Evolutionary conservation across 1,140 invertebrate genomes (phyloP).

Genomic region (Ericerus pela): DNA sequence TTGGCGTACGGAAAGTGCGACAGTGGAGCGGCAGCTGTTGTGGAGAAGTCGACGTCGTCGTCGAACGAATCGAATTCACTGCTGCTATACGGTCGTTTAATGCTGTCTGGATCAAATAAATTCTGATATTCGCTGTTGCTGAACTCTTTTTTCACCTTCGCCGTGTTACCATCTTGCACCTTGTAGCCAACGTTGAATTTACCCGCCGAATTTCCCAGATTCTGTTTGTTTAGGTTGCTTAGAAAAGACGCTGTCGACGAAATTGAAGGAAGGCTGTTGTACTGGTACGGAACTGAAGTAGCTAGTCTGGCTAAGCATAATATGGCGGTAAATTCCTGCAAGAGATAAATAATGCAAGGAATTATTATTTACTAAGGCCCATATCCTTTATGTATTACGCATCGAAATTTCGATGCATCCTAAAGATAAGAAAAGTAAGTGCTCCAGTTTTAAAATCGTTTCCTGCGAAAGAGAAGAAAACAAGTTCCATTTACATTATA

Average conservation of each 20-base stretch:
- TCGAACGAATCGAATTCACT: background rate
- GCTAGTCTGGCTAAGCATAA: background rate
- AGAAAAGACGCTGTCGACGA: background rate
- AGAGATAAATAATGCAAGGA: background rate
- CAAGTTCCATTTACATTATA: background rate
- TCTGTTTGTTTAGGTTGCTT: background rate
- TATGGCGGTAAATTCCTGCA: background rate
- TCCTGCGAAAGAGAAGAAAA: background rate
- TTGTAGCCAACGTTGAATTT: constrained; percentile 3
- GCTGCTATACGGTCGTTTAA: background rate
- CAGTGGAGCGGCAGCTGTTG: background rate
- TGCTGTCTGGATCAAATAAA: background rate
- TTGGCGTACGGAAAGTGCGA: background rate
- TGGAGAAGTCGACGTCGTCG: background rate
- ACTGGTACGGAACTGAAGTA: background rate
- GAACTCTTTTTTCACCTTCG: constrained; percentile 3
- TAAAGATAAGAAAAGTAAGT: background rate
- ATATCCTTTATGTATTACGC: background rate
- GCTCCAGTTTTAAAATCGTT: constrained; percentile 2
- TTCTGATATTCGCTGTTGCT: background rate
- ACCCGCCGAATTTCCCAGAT: background rate
- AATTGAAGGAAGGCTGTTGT: background rate
- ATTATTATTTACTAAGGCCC: background rate
- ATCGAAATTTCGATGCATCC: constrained; percentile 1
- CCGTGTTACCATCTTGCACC: background rate